These are phyloP conservation scores for Cephonodes hylas DNA, from an alignment of 2,888 invertebrate species.

Conservation along the genomic window DNA sequence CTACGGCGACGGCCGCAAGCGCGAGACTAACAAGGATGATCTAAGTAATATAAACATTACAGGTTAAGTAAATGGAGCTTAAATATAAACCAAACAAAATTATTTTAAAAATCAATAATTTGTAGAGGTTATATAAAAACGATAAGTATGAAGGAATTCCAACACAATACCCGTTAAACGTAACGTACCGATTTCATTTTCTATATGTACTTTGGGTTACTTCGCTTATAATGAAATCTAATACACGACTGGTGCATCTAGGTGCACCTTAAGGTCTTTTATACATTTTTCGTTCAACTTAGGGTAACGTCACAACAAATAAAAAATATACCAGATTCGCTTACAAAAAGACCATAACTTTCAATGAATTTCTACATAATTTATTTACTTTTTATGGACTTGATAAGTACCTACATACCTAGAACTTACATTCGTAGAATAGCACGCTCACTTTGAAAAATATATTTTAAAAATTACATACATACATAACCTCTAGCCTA, in stretches of 20 bases:
- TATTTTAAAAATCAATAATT: background rate
- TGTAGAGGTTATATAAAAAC: background rate
- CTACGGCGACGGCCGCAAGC: slow-evolving; percentile 44
- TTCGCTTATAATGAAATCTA: slow-evolving; percentile 52
- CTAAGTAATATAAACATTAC: slow-evolving; percentile 25
- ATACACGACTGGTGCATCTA: slow-evolving; percentile 65
- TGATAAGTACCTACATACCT: too few relatives aligned
- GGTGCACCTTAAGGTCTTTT: slow-evolving; percentile 61
- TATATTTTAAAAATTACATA: too few relatives aligned
- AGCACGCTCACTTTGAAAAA: too few relatives aligned
- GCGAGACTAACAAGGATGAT: slow-evolving; percentile 51
- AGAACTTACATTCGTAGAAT: too few relatives aligned
- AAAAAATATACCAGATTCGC: slow-evolving; percentile 65
- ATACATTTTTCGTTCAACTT: slow-evolving; percentile 70
- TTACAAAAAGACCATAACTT: slow-evolving; percentile 51
- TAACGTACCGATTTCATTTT: slow-evolving; percentile 73
- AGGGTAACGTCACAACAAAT: slow-evolving; percentile 70
- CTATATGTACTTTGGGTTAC: too few relatives aligned
- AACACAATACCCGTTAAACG: background rate
- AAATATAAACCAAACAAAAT: too few relatives aligned
- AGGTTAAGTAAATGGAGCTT: background rate
- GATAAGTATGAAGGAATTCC: background rate
- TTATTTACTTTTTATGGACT: slow-evolving; percentile 30
- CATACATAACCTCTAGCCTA: too few relatives aligned
- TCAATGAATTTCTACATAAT: slow-evolving; percentile 18